These are phyloP conservation scores for Lytechinus variegatus DNA, from an alignment of 35 echinoderm and acorn worm species.

Conservation along the genomic window DNA sequence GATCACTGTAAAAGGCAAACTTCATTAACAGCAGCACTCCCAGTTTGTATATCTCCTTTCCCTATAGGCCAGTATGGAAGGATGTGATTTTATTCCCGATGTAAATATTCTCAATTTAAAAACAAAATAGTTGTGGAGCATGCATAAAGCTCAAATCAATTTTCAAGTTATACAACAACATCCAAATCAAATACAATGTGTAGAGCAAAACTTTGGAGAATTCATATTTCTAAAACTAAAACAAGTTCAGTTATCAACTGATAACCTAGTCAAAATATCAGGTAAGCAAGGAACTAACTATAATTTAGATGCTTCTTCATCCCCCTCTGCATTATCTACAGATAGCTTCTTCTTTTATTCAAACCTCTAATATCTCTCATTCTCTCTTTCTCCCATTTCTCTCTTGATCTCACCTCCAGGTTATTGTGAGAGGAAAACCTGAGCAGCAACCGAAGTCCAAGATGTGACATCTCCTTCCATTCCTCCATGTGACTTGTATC, in stretches of 20 bases:
- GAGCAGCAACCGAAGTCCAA: conserved; percentile 76
- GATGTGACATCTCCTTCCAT: conserved; percentile 89
- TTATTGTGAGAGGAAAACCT: conserved; percentile 76
- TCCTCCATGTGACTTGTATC: conserved; percentile 41
- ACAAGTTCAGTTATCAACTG: background rate
- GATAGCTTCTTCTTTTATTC: background rate
- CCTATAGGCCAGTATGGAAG: background rate
- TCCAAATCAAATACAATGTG: background rate
- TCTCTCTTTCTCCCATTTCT: background rate
- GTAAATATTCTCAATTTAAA: background rate
- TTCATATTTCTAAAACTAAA: background rate
- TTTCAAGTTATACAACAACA: background rate
- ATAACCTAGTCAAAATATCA: background rate
- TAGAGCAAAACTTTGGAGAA: background rate
- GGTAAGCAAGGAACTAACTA: background rate
- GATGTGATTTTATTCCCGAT: background rate
- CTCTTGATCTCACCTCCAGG: conserved; percentile 65
- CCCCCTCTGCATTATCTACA: background rate
- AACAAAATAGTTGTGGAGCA: background rate
- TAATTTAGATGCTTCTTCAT: background rate
- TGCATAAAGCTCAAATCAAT: background rate
- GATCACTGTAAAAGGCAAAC: background rate
- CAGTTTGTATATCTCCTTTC: conserved; percentile 12
- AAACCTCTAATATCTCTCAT: background rate
- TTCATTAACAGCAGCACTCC: background rate